Evolutionary conservation across 2,888 invertebrate genomes (phyloP), one percentile per base, ranked within the genome.

Genomic region (Drosophila melanocephala): DNA sequence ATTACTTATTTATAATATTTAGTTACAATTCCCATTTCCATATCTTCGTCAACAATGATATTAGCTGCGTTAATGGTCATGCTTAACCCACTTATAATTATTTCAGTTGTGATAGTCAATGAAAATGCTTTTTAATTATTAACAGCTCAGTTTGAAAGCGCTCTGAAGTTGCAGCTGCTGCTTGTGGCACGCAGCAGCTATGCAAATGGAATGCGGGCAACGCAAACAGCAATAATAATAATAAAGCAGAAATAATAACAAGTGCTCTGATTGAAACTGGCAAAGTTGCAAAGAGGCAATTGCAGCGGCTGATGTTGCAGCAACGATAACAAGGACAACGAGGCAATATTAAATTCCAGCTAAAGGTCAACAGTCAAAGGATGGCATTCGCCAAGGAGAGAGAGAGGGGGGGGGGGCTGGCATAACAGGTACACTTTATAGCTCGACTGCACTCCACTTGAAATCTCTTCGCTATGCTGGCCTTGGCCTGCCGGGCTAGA

Each of bases 321-420:
- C 50, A 61, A 22, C n/a, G 51, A 37, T 50, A 61, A 30, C n/a
- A 42, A 63, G 57, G 60, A 64, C 56, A 59, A 50, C 62, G 50
- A 68, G 56, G 72, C 55, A 53, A 83, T 89, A 84, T 86, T 88
- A 90, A 86, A 88, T 86, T 86, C 90, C 83, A 57, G 37, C 56
- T 28, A 66, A 70, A 68, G 81, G 81, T 84, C 87, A 79, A 55
- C 70, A 55, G 57, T 68, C 74, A 68, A 64, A 69, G 83, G 37
- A 59, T 55, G 50, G 4, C 33, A 12, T 33, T 4, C 12, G 12
- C 1, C 12, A 0, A 4, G 33, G 14, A 2, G 12, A 4, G 12
- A 4, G n/a, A 33, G 30, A 19, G 39, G 14, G 30, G 42, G 5
- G 1, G 26, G 30, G 50, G 32, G 16, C 47, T 16, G 30, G 26